These are phyloP conservation scores for Drosophila kohkoa DNA, from an alignment of 1,140 invertebrate genomes.

Conservation along the genomic window DNA sequence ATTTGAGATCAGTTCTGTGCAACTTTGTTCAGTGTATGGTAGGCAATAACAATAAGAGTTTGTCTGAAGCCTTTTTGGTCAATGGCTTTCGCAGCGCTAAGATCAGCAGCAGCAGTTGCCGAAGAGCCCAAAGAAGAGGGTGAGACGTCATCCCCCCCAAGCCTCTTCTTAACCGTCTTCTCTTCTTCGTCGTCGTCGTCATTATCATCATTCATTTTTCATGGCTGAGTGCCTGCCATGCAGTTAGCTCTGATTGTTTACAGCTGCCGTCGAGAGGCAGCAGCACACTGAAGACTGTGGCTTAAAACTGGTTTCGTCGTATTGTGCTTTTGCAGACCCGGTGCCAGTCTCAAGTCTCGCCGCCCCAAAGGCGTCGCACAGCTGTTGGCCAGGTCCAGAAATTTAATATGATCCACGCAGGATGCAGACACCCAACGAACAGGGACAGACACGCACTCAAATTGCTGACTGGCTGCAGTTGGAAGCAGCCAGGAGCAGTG, in stretches of 20 bases:
- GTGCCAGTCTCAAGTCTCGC: constrained; percentile 25
- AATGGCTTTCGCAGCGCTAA: constrained; percentile 46
- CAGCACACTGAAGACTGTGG: constrained; percentile 2
- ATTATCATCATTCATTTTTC: constrained; percentile 83
- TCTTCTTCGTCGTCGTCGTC: constrained; percentile 57
- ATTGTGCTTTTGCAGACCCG: constrained; percentile 2
- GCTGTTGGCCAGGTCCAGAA: constrained; percentile 74
- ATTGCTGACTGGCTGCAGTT: constrained; percentile 22
- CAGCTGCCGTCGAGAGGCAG: constrained; percentile 71
- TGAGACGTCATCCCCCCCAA: constrained; percentile 15
- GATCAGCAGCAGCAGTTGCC: constrained; percentile 39
- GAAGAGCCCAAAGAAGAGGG: constrained; percentile 19
- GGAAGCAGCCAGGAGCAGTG: constrained; percentile 44
- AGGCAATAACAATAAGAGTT: constrained; percentile 44
- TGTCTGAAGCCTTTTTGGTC: constrained; percentile 52
- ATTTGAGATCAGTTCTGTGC: background rate
- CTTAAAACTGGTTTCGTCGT: constrained; percentile 59
- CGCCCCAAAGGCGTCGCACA: constrained; percentile 55
- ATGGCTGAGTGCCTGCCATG: constrained; percentile 81
- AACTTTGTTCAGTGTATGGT: constrained; percentile 25
- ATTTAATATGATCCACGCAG: constrained; percentile 77
- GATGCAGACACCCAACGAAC: constrained; percentile 56
- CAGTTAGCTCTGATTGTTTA: constrained; percentile 82
- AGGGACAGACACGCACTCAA: constrained; percentile 45
- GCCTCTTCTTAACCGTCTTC: constrained; percentile 6